These are phyloP conservation scores for Norana najaformis DNA, from an alignment of 2,888 invertebrate species.

Conservation along the genomic window DNA sequence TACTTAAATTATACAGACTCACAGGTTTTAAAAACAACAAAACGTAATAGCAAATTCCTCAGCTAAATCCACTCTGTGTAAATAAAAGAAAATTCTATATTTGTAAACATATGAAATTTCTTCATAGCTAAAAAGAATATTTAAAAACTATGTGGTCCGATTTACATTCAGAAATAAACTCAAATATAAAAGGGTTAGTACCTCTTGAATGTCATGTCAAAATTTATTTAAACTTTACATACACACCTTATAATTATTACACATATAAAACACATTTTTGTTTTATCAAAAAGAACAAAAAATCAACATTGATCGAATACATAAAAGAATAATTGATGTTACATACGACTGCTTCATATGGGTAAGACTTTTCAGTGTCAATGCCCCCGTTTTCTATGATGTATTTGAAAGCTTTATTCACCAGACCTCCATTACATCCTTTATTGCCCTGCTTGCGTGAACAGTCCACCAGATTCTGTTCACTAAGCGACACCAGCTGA, in stretches of 20 bases:
- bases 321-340: too few relatives aligned
- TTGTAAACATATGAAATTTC: too few relatives aligned
- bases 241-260: not conserved
- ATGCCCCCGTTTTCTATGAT: conserved; percentile 73
- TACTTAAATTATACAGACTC: too few relatives aligned
- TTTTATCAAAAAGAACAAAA: not conserved
- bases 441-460: conserved; percentile 46
- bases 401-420: conserved; percentile 48
- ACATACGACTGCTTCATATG: conserved; percentile 51
- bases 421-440: conserved; percentile 47
- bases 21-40: too few relatives aligned
- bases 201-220: not conserved
- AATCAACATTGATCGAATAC: too few relatives aligned
- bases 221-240: not conserved
- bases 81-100: too few relatives aligned
- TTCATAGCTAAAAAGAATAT: too few relatives aligned
- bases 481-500: conserved; percentile 66
- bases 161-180: too few relatives aligned
- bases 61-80: too few relatives aligned
- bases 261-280: not conserved
- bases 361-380: conserved; percentile 65
- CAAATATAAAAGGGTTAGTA: too few relatives aligned
- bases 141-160: too few relatives aligned
- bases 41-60: too few relatives aligned
- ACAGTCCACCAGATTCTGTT: conserved; percentile 54